Evolutionary conservation across 2,888 invertebrate genomes (phyloP).

Genomic region (Acanthosepion lycidas): DNA sequence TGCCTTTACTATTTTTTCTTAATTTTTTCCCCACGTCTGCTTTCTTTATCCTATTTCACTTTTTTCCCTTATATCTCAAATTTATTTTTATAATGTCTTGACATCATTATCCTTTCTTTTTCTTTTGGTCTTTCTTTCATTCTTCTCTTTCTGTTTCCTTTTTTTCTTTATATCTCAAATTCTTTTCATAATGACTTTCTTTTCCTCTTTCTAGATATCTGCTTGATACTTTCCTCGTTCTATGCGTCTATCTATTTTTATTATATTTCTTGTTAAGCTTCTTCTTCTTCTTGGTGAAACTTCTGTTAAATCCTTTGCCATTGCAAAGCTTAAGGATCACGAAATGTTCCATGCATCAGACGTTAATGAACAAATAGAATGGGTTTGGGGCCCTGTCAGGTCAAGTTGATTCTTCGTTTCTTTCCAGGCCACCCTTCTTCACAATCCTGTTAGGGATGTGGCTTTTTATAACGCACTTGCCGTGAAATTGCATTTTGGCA

Average conservation of each 20-base stretch:
- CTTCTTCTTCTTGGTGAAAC: background rate
- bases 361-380: background rate
- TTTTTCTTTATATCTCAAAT: background rate
- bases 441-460: background rate
- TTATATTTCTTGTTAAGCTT: background rate
- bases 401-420: background rate
- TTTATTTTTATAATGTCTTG: too few relatives aligned
- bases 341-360: background rate
- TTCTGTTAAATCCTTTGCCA: background rate
- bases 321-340: background rate
- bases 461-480: background rate
- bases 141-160: too few relatives aligned
- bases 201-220: background rate
- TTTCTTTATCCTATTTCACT: background rate
- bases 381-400: background rate
- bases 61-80: too few relatives aligned
- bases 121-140: background rate
- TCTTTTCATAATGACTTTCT: background rate
- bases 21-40: background rate
- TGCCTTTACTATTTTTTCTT: accelerated
- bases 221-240: too few relatives aligned
- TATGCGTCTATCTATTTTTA: background rate
- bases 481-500: constrained; percentile 33
- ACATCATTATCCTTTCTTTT: too few relatives aligned
- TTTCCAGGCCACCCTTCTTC: too few relatives aligned